A percentile compares a stretch with the other conserved stretches of the same genome.
These are phyloP conservation scores for Lycodopsis pacificus DNA, from an alignment of 2,797 vertebrate species.

Conservation along the genomic window DNA sequence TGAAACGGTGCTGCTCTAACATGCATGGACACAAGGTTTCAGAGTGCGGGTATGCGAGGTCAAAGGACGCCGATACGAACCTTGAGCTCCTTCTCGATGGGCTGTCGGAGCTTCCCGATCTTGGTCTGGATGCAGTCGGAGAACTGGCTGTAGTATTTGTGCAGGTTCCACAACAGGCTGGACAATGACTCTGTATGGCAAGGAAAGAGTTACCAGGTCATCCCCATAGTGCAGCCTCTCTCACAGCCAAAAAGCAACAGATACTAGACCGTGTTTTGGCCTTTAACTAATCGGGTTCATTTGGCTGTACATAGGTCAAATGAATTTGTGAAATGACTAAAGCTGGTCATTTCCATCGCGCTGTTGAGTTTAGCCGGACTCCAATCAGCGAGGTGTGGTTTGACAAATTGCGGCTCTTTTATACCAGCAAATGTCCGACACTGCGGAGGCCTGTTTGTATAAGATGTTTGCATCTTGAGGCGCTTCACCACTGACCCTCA, in stretches of 20 bases:
- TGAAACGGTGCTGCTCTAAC: background rate
- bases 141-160: conserved; percentile 96
- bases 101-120: conserved; percentile 89
- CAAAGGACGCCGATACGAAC: conserved; percentile 68
- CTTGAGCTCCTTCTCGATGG: conserved; percentile 97
- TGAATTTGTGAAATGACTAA: background rate
- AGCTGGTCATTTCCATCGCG: background rate
- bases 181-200: conserved; percentile 85
- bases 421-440: background rate
- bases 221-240: background rate
- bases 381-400: conserved; percentile 3
- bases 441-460: background rate
- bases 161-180: conserved; percentile 94
- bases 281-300: background rate
- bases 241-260: background rate
- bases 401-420: background rate
- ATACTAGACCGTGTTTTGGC: background rate
- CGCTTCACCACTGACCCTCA: background rate
- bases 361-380: conserved; percentile 4
- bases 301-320: conserved; percentile 2
- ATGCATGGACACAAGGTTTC: background rate
- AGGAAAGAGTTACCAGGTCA: background rate
- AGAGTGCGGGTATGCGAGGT: background rate
- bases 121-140: conserved; percentile 86
- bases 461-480: background rate